Evolutionary conservation across 2,888 invertebrate genomes (phyloP).

Genomic region (Caenorhabditis zanzibari): DNA sequence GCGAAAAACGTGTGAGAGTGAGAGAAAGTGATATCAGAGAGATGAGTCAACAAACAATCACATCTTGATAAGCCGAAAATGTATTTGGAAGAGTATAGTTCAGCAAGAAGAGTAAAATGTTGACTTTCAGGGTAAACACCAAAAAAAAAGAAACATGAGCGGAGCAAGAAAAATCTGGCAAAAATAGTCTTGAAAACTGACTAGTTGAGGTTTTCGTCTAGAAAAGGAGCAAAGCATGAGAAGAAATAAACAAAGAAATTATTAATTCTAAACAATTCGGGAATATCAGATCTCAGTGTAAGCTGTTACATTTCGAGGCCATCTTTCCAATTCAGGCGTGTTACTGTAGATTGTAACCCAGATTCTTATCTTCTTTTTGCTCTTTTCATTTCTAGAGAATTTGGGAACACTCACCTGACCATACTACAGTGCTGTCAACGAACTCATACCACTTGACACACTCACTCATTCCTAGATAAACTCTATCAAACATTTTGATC

Average conservation of each 20-base stretch:
- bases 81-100: conserved; percentile 33
- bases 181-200: not conserved
- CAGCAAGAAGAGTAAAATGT: not conserved
- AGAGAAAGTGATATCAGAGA: conserved; percentile 39
- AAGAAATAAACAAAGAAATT: too few relatives aligned
- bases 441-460: conserved; percentile 13
- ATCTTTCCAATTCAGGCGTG: too few relatives aligned
- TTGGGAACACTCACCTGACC: not conserved
- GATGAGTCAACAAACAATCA: conserved; percentile 40
- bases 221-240: too few relatives aligned
- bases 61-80: conserved; percentile 27
- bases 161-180: not conserved
- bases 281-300: too few relatives aligned
- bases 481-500: conserved; percentile 17
- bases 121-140: conserved; percentile 27
- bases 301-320: too few relatives aligned
- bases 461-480: conserved; percentile 6
- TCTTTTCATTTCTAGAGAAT: not conserved
- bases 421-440: not conserved
- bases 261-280: too few relatives aligned
- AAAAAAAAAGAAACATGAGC: conserved; percentile 10
- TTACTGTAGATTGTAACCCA: too few relatives aligned
- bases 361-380: not conserved
- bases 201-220: not conserved
- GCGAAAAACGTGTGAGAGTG: conserved; percentile 29